phyloP scores from a whole-genome alignment of 2,113 vertebrate genomes.

The Hystrix cristata region DNA sequence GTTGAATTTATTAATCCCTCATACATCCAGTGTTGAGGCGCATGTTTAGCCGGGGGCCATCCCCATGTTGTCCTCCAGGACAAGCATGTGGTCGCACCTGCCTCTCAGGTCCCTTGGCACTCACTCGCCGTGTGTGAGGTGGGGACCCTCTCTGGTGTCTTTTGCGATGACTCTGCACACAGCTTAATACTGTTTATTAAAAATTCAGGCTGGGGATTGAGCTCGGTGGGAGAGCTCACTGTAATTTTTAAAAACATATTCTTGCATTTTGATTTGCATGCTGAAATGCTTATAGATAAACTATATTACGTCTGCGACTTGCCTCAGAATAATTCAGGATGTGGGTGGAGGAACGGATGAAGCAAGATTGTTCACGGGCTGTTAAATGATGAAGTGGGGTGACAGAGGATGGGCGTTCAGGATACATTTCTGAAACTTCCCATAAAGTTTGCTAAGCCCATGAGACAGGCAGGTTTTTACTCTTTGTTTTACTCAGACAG shows the following conservation, averaged over 20 bases:
- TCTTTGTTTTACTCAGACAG: neutral
- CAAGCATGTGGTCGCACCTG: neutral
- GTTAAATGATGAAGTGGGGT: neutral
- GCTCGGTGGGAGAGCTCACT: neutral
- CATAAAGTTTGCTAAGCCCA: neutral
- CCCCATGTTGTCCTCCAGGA: neutral
- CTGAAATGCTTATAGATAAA: conserved; percentile 1
- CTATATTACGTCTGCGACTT: neutral
- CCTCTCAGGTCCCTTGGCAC: neutral
- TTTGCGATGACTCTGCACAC: neutral
- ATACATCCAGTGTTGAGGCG: neutral
- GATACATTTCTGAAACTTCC: neutral
- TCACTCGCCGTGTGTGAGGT: neutral
- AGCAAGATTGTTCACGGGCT: neutral
- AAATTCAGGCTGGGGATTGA: neutral
- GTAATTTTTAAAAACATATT: neutral
- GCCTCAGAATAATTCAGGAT: neutral
- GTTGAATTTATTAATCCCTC: neutral
- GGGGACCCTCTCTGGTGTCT: neutral
- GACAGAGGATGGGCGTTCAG: neutral
- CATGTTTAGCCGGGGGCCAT: neutral
- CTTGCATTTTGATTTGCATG: neutral
- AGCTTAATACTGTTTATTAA: neutral
- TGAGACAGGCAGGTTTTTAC: neutral
- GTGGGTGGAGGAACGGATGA: neutral